Conservation (phyloP, 2,113 vertebrate genomes). For the Enhydra lutris region DNA sequence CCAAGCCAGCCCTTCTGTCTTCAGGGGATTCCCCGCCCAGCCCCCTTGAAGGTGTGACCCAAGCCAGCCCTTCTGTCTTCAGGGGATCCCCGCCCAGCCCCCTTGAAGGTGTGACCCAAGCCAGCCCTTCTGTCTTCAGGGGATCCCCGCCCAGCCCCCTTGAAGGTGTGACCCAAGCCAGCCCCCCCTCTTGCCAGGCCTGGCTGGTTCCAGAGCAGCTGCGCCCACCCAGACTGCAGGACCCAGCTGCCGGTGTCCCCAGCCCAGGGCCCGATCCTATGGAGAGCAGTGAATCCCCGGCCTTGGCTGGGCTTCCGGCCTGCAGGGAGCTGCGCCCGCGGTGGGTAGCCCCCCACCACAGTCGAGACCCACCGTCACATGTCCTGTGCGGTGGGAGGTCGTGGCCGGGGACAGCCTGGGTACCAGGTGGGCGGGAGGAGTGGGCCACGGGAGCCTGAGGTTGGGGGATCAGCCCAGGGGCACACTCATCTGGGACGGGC, state of each 20-base stretch:
- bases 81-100: background rate
- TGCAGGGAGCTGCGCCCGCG: background rate
- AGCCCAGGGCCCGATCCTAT: background rate
- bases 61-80: background rate
- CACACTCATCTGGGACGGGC: background rate
- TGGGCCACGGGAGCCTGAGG: background rate
- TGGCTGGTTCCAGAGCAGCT: background rate
- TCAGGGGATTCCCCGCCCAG: background rate
- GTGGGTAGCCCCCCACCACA: background rate
- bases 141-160: background rate
- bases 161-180: background rate
- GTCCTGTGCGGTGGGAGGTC: background rate
- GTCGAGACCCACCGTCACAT: background rate
- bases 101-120: background rate
- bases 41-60: background rate
- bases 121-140: background rate
- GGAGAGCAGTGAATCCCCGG: background rate
- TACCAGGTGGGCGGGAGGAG: background rate
- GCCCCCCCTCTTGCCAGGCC: constrained; percentile 31
- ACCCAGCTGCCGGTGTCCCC: background rate
- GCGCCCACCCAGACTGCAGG: background rate
- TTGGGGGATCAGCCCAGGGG: background rate
- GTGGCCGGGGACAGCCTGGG: background rate
- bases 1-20: background rate
- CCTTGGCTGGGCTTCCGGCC: background rate